Base-by-base conservation (phyloP, 2,113 vertebrate species). In the Hystrix cristata region DNA sequence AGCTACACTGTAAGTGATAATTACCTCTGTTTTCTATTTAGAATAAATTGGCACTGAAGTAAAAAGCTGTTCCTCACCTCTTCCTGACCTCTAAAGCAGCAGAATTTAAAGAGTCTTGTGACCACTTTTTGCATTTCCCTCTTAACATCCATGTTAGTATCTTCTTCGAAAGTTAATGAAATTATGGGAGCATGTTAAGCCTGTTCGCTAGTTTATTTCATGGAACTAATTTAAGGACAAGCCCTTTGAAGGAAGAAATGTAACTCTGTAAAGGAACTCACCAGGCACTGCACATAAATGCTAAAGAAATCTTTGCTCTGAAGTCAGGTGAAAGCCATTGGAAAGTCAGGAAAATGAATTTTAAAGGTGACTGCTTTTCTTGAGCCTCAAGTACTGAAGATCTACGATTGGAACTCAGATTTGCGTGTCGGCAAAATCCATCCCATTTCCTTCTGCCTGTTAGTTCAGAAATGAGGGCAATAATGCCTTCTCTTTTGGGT, bases 21-120 rank as follows among this genome's bases (percentile, higher is more conserved):
- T 51, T 55, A 69, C 65, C 27, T 69, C 65, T 62, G 31, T 62
- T 87, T 95, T 86, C 83, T 69, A 62, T 67, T 69, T 62, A 78
- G 80, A 95, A 88, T 60, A 94, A 93, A 79, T 11, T 80, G 79
- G 23, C 71, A 11, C 83, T 81, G 27, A 65, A 43, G 51, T 34
- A 27, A 81, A 57, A 64, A 9, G 38, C 57, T 15, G 5, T 57
- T 64, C 78, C 59, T 92, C 72, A 43, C 65, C 31, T 57, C 31
- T 60, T 25, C 72, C 27, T 64, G 64, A 34, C n/a, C 57, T 90
- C 51, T 18, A 82, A 67, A 57, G 31, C 16, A 25, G 34, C 21
- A 34, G 27, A 46, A 46, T 53, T 11, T 71, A 15, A 38, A 71
- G 25, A 91, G 53, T 51, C 27, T 38, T 71, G 79, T 53, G 78